These are phyloP conservation scores for Embidobia sp. DNA, from an alignment of 2,888 invertebrate species.

Conservation along the genomic window DNA sequence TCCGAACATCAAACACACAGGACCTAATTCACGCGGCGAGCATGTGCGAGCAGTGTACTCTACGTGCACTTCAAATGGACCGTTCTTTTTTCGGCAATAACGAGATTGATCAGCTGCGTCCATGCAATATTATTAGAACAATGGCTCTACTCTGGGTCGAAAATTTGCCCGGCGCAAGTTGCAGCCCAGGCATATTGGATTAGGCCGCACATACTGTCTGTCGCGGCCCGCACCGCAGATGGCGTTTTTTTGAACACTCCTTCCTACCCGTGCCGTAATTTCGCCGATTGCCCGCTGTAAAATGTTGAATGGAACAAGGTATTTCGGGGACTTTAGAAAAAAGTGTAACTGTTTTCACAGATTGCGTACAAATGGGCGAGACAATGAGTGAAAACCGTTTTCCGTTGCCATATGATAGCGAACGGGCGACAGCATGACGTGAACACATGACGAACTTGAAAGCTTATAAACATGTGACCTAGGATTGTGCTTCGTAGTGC, in stretches of 20 bases:
- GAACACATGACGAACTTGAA: constrained; percentile 46
- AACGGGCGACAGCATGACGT: constrained; percentile 19
- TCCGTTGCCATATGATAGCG: constrained; percentile 19
- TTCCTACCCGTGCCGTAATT: no score
- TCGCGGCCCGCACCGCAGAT: not conserved
- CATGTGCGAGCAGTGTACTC: constrained; percentile 28
- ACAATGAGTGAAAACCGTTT: constrained; percentile 23
- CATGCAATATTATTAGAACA: constrained; percentile 34
- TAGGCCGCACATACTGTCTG: no score
- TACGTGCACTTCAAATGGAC: constrained; percentile 32
- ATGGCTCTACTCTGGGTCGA: constrained; percentile 2
- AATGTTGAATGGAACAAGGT: not conserved
- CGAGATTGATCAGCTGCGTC: constrained; percentile 51
- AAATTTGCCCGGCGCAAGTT: no score
- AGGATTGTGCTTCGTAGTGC: constrained; percentile 12
- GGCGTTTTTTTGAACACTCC: no score
- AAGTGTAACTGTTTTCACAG: constrained; percentile 7
- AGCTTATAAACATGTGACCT: constrained; percentile 34
- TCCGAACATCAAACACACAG: constrained; percentile 27
- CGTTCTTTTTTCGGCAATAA: constrained; percentile 45
- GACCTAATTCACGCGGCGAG: constrained; percentile 38
- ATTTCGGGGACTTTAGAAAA: not conserved
- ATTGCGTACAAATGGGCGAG: constrained; percentile 22
- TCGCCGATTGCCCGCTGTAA: constrained; percentile 1
- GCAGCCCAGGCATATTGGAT: not conserved